Evolutionary conservation across 2,797 vertebrate genomes (phyloP), one percentile per base, ranked within the genome.

Genomic region (Phoebastria nigripes): DNA sequence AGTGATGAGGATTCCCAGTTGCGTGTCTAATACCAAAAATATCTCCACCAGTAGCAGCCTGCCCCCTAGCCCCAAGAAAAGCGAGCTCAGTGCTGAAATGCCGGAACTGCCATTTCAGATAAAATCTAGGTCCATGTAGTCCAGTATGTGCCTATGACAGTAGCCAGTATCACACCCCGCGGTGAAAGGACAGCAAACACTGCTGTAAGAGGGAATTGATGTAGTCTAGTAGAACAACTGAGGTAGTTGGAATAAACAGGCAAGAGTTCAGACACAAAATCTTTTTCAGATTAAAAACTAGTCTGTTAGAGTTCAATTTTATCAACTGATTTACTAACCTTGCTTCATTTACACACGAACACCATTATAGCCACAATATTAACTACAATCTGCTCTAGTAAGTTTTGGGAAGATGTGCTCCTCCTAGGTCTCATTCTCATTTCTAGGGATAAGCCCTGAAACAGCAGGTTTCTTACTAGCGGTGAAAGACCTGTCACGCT

Each of bases 1-100:
- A 90, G 14, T 89, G 81, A 93, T 18, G 67, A 93, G 65, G 88
- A 93, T 81, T 95, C 83, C 89, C 74, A 56, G 26, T n/a, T 78
- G 35, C n/a, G 41, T 8, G 35, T 47, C 56, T 59, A 83, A 81
- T 11, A 83, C 24, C 39, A 89, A 77, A 93, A 92, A 93, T 37
- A 91, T 39, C 65, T 85, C 41, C n/a, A 54, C 11, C 56, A 66
- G 59, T 49, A 79, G 59, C 41, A 82, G 74, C 24, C n/a, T 71
- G 31, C 2, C 25, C 25, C 20, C 41, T 10, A 62, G 49, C 9
- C 47, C 54, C 49, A 67, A 39, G 61, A 70, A 83, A 37, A 35
- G 29, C 18, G 29, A 94, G 46, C 37, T 87, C 59, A 71, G 31
- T 1, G 1, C 54, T 66, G 49, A 71, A 71, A 78, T 22, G n/a